Base-by-base conservation (phyloP, 35 echinoderm and acorn worm genomes). In the Strongylocentrotus purpuratus region DNA sequence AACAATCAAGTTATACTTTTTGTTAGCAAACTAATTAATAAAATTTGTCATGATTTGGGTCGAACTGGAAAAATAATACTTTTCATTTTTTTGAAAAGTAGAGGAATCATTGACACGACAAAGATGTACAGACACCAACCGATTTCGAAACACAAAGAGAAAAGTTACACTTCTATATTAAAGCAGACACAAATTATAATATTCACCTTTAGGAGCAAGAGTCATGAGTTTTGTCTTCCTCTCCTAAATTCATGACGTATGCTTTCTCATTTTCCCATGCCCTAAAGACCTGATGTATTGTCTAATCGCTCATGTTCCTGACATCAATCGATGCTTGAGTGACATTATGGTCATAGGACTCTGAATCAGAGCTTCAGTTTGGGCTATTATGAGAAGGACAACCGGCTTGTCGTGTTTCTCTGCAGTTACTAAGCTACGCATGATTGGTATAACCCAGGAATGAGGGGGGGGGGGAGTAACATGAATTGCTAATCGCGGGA, bases 241-340 rank as follows among this genome's bases (percentile, higher is more conserved):
- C 20, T 78, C 25, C 7, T 78, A 78, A 78, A 78, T 78, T 22
- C 22, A 78, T 78, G 65, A 78, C 65, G 65, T 78, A 25, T 0
- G 65, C 20, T n/a, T 78, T 78, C 7, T 78, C 4, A 78, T 78
- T 78, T 78, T 25, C 20, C 4, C 7, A 78, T 78, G 20, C 65
- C 65, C 65, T 78, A 7, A 78, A 78, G 22, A 78, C 65, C 20
- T 78, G 65, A 18, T 31, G 18, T 78, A 78, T 78, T 78, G 65
- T 78, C 65, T 78, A 78, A 78, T 78, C 65, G 20, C 65, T 78
- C 65, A 78, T 78, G 65, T 78, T 78, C 65, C 65, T 78, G 65
- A 7, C 20, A 78, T 78, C 65, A 78, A 22, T 78, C 0, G 65
- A 22, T 78, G 65, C 65, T 3, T 28, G 65, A n/a, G 65, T 78